These are phyloP conservation scores for Brachionus plicatilis DNA, from an alignment of 1,140 invertebrate species.

Conservation along the genomic window DNA sequence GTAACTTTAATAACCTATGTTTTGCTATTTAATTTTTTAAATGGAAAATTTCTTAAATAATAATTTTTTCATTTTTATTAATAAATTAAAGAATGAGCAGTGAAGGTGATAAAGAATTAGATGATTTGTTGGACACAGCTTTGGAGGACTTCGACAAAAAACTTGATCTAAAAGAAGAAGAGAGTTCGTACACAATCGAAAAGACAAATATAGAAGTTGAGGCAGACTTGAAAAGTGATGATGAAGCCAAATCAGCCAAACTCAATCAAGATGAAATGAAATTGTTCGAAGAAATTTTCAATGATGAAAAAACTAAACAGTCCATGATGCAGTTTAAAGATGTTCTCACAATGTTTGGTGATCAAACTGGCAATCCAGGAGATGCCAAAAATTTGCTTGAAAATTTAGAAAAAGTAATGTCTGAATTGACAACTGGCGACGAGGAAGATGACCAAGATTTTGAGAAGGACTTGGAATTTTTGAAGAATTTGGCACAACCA, in stretches of 20 bases:
- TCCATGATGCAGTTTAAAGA: constrained; percentile 33
- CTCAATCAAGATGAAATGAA: constrained; percentile 4
- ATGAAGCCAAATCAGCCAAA: not conserved
- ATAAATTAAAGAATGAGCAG: not conserved
- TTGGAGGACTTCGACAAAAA: constrained; percentile 38
- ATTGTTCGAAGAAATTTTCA: constrained; percentile 33
- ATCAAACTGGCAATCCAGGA: not conserved
- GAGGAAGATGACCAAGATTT: constrained; percentile 14
- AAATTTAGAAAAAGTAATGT: constrained; percentile 39
- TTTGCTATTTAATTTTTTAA: not conserved
- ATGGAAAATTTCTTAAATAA: not conserved
- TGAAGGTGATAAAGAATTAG: constrained; percentile 24
- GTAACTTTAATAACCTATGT: not conserved
- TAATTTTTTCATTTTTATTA: not conserved
- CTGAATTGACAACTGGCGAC: not conserved
- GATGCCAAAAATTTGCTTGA: not conserved
- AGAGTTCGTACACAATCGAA: not conserved
- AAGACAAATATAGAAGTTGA: not conserved
- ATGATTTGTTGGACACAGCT: constrained; percentile 23
- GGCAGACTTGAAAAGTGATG: not conserved
- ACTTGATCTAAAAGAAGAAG: not conserved
- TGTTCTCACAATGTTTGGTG: not conserved
- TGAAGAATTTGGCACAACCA: not conserved
- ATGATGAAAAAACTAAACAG: constrained; percentile 22
- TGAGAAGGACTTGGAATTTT: constrained; percentile 21